Evolutionary conservation across 2,888 invertebrate genomes (phyloP), one percentile per base, ranked within the genome.

Genomic region (Unio pictorum): DNA sequence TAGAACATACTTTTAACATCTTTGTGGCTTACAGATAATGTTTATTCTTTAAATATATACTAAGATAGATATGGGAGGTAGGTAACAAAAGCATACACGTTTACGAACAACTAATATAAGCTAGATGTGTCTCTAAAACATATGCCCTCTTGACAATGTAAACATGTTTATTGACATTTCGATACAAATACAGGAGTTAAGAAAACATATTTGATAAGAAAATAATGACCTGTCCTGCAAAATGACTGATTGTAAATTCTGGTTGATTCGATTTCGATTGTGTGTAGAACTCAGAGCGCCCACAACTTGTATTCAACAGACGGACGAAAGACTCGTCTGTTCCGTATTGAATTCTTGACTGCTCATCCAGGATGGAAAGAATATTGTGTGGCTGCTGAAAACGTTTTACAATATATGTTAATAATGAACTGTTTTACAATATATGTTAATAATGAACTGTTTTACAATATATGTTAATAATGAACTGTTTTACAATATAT

Each of bases 231-330:
- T 67, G 57, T 23, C 73, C 73, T 34, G 77, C 77, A 73, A 77
- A 77, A 61, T 77, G 77, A 34, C 68, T 63, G 23, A 77, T 74
- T n/a, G 67, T 67, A 66, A 77, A 77, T 34, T 64, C 57, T 15
- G 74, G 69, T 3, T 61, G 55, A 54, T 69, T 62, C 6, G 73
- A 68, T 55, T 65, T 69, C 17, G 68, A 65, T 15, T 71, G 64
- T 30, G 45, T 65, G 55, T 71, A 77, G 23, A 71, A 59, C 20
- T 55, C n/a, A 45, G 67, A 65, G 4, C 8, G 6, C 3, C 55
- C 61, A 54, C 64, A 66, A 8, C 64, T 61, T 18, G 55, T 55
- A 56, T 73, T 74, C 23, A 74, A 30, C 7, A 66, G 65, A 5
- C 66, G 55, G 15, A 74, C 76, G 64, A 77, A 74, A 6, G 63